These are phyloP conservation scores for Protomyctophum bolini DNA, from an alignment of 2,113 vertebrate species.

Conservation along the genomic window DNA sequence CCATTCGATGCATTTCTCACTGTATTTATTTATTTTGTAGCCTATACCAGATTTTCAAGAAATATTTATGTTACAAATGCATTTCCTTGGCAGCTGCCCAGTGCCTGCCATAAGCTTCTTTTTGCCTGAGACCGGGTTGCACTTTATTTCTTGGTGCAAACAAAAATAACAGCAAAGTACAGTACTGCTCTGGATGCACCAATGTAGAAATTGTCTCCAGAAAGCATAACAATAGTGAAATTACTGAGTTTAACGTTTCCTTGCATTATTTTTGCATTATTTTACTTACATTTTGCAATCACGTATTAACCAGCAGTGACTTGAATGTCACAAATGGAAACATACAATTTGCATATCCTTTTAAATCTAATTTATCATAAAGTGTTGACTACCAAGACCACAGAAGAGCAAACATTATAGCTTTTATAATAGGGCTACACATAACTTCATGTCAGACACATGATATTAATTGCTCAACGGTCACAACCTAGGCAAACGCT, in stretches of 20 bases:
- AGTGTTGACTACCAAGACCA: not conserved
- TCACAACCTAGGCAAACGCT: constrained; percentile 59
- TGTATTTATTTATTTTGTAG: constrained; percentile 44
- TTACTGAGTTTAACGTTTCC: not conserved
- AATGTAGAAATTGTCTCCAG: constrained; percentile 14
- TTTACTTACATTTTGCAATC: not conserved
- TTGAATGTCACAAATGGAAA: not conserved
- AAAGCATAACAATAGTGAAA: not conserved
- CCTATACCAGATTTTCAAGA: constrained; percentile 39
- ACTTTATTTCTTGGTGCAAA: constrained; percentile 55
- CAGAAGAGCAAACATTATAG: not conserved
- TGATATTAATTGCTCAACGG: constrained; percentile 62
- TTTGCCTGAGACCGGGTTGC: constrained; percentile 51
- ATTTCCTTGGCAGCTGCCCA: constrained; percentile 67
- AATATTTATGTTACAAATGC: constrained; percentile 67
- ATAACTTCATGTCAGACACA: constrained; percentile 22
- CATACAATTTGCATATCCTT: not conserved
- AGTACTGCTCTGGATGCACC: constrained; percentile 14
- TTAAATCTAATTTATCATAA: not conserved
- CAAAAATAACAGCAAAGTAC: constrained; percentile 33
- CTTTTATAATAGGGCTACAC: not conserved
- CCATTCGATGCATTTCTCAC: no score
- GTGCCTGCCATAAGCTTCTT: constrained; percentile 66
- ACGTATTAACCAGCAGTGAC: not conserved
- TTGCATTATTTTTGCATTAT: not conserved